These are phyloP conservation scores for Gopherus flavomarginatus DNA, from an alignment of 2,113 vertebrate genomes.

Conservation along the genomic window DNA sequence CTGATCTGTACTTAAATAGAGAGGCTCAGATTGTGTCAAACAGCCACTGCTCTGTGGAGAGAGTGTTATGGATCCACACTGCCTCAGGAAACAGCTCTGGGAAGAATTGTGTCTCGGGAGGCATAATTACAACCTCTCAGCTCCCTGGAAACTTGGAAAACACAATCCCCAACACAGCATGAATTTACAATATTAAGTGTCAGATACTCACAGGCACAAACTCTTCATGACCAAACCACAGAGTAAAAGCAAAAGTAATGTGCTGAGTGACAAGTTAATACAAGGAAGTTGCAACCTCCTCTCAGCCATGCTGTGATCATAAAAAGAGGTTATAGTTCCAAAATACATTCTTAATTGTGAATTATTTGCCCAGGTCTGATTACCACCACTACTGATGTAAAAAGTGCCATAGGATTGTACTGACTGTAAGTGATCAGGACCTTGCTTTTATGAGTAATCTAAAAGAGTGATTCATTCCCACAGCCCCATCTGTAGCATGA, in stretches of 20 bases:
- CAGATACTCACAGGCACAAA: neutral
- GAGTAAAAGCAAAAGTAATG: rapidly evolving
- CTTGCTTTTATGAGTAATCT: neutral
- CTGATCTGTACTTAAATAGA: neutral
- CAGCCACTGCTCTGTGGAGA: neutral
- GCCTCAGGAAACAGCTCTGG: neutral
- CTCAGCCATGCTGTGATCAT: neutral
- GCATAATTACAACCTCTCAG: neutral
- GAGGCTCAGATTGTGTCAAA: neutral
- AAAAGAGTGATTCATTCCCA: neutral
- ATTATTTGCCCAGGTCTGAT: neutral
- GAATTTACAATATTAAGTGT: neutral
- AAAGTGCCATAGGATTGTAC: neutral
- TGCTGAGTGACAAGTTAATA: neutral
- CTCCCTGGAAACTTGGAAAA: neutral
- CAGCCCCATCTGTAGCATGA: neutral
- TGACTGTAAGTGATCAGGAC: neutral
- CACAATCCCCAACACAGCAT: neutral
- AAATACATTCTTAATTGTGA: neutral
- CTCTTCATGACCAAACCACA: neutral
- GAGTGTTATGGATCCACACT: neutral
- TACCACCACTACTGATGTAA: neutral
- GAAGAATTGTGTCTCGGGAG: rapidly evolving
- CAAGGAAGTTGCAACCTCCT: neutral
- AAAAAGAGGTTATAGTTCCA: neutral